Evolutionary conservation across 2,888 invertebrate species (phyloP).

Genomic region (Venustoraphidia nigricollis): DNA sequence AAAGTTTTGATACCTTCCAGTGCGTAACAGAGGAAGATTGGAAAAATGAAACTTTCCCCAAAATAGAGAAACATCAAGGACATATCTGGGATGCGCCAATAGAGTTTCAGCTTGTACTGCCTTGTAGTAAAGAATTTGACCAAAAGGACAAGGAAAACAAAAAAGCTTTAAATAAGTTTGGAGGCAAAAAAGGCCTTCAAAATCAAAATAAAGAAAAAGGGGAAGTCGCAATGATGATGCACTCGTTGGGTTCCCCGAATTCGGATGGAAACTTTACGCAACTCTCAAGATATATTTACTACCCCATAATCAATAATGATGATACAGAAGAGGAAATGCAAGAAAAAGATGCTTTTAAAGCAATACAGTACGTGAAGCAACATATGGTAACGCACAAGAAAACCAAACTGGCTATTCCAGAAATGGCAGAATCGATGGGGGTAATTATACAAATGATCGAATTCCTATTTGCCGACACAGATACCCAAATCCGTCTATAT

Average conservation of each 20-base stretch:
- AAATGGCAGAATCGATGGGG: too few species aligned
- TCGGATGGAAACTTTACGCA: conserved; percentile 9
- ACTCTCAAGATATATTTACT: conserved; percentile 9
- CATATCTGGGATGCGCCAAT: conserved; percentile 8
- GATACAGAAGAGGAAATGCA: too few species aligned
- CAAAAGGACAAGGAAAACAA: conserved; percentile 3
- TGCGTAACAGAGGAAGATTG: conserved; percentile 8
- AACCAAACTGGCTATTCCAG: too few species aligned
- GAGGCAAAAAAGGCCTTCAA: conserved; percentile 5
- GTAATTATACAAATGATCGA: conserved; percentile 6
- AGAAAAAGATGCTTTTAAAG: too few species aligned
- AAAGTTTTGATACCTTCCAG: too few species aligned
- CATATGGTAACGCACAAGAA: too few species aligned
- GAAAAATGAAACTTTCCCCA: conserved; percentile 6
- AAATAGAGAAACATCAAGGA: background rate
- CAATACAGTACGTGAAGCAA: too few species aligned
- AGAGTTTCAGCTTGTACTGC: conserved; percentile 7
- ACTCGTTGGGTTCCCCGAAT: too few species aligned
- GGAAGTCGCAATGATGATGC: too few species aligned
- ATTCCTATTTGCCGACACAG: conserved; percentile 6
- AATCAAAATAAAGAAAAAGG: conserved; percentile 8
- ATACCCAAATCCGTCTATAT: conserved; percentile 1
- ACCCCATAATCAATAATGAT: conserved; percentile 11
- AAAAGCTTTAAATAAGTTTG: conserved; percentile 6
- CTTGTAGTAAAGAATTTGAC: conserved; percentile 6